phyloP scores from a whole-genome alignment of 1,140 invertebrate genomes.

The Apis laboriosa region DNA sequence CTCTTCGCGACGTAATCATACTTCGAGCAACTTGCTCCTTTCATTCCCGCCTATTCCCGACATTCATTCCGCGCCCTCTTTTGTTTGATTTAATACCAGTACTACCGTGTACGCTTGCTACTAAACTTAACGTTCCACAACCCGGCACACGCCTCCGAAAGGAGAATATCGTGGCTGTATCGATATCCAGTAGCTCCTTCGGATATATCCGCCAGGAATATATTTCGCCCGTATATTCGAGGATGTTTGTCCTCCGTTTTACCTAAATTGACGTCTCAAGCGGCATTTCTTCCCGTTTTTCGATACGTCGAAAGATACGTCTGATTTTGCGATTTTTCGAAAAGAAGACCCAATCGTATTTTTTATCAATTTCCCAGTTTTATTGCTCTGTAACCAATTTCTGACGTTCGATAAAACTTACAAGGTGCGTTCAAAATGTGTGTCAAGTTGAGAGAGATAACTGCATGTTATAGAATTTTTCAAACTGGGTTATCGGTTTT shows the following conservation, averaged over 20 bases:
- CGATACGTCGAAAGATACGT: background rate
- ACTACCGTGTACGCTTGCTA: background rate
- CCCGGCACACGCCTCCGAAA: background rate
- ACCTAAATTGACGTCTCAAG: constrained; percentile 13
- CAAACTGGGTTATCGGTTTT: too few relatives aligned
- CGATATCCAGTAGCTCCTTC: constrained; percentile 22
- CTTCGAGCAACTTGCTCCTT: constrained; percentile 39
- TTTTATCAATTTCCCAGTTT: background rate
- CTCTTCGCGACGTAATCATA: constrained; percentile 45
- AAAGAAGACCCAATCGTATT: background rate
- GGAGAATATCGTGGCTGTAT: constrained; percentile 37
- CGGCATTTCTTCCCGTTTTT: background rate
- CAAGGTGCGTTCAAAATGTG: too few relatives aligned
- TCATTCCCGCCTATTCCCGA: background rate
- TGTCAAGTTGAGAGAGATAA: too few relatives aligned
- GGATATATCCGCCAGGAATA: background rate
- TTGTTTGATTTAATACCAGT: constrained; percentile 20
- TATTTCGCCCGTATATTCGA: background rate
- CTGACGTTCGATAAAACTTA: too few relatives aligned
- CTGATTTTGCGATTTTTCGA: background rate
- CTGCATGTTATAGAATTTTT: too few relatives aligned
- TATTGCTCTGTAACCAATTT: background rate
- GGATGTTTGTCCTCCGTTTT: constrained; percentile 30
- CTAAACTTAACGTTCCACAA: constrained; percentile 6
- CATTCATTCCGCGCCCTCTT: constrained; percentile 8